phyloP scores from a whole-genome alignment of 2,888 invertebrate species.

The Cephalotes varians region DNA sequence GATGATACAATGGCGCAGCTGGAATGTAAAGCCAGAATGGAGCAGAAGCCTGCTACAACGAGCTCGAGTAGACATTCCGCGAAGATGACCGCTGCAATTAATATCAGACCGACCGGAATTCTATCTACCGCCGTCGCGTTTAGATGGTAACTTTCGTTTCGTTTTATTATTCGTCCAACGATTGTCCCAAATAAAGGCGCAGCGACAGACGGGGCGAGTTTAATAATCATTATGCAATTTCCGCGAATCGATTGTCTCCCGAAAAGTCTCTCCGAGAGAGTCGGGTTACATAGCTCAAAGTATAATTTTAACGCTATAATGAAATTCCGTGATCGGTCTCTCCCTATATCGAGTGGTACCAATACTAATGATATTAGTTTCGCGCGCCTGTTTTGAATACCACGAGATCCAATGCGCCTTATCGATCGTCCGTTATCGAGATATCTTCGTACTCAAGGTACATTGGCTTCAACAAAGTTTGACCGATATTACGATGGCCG shows the following conservation, averaged over 20 bases:
- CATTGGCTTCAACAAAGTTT: constrained; percentile 49
- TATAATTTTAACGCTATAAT: constrained; percentile 25
- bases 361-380: constrained; percentile 49
- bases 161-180: neutral
- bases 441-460: constrained; percentile 39
- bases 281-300: neutral
- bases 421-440: constrained; percentile 23
- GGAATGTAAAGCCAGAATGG: constrained; percentile 14
- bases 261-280: neutral
- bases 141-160: neutral
- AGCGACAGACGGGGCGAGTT: neutral
- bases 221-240: neutral
- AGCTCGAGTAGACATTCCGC: neutral
- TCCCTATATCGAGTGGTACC: constrained; percentile 31
- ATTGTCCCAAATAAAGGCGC: neutral
- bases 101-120: neutral
- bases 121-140: neutral
- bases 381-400: constrained; percentile 44
- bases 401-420: constrained; percentile 28
- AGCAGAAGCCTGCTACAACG: neutral
- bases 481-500: constrained; percentile 59
- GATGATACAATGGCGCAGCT: constrained; percentile 13
- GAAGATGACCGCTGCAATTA: constrained; percentile 6
- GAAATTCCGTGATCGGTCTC: constrained; percentile 31
- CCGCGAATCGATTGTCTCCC: neutral